A percentile compares a stretch with the other conserved stretches of the same genome.
phyloP scores from a whole-genome alignment of 2,888 invertebrate species.

The Adela reaumurella region DNA sequence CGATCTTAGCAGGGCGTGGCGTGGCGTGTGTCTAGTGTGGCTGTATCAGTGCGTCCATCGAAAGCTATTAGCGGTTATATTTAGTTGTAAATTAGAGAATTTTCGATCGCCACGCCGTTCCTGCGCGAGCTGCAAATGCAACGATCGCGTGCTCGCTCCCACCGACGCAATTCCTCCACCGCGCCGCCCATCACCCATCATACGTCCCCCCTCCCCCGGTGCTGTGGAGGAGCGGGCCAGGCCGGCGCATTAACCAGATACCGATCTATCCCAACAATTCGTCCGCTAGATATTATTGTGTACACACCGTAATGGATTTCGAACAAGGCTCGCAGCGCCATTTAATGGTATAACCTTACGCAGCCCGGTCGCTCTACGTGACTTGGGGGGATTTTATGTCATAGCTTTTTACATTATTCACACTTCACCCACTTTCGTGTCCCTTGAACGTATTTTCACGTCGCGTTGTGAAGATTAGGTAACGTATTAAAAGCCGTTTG shows the following conservation, averaged over 20 bases:
- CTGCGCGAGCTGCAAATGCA: conserved; percentile 24
- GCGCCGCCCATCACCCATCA: background rate
- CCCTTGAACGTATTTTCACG: too few species aligned
- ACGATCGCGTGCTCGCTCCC: conserved; percentile 24
- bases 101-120: background rate
- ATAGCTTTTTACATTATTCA: too few species aligned
- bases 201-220: too few species aligned
- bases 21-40: background rate
- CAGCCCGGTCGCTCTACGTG: conserved; percentile 3
- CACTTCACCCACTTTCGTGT: too few species aligned
- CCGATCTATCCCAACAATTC: conserved; percentile 12
- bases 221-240: background rate
- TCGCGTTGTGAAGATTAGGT: too few species aligned
- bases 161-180: too few species aligned
- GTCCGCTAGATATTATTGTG: conserved; percentile 10
- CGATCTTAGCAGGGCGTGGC: background rate
- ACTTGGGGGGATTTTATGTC: too few species aligned
- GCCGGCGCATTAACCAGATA: conserved; percentile 19
- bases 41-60: background rate
- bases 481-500: too few species aligned
- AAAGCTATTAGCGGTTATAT: conserved; percentile 9
- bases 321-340: conserved; percentile 18
- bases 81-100: conserved; percentile 14
- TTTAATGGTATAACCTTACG: conserved; percentile 13
- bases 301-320: conserved; percentile 39